Evolutionary conservation across 2,797 vertebrate genomes (phyloP), one percentile per base, ranked within the genome.

Genomic region (Epinephelus awoara): DNA sequence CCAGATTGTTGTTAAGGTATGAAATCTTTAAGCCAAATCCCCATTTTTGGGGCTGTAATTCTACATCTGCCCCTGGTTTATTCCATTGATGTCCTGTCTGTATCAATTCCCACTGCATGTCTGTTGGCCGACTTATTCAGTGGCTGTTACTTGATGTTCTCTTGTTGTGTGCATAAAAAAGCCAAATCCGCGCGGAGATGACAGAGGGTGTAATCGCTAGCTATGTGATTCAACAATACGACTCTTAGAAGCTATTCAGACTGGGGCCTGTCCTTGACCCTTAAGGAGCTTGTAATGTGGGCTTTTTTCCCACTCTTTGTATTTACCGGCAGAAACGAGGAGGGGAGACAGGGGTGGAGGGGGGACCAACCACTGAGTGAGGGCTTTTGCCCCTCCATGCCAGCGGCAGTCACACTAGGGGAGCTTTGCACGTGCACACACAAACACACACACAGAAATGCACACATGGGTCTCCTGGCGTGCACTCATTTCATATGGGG

Each of bases 221-320:
- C 95, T 94, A 91, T 96, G 95, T 96, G 95, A 95, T 93, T 93
- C 88, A 93, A 96, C 95, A 96, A 96, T 94, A 87, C 88, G 49
- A 87, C 90, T 94, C 94, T 96, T 92, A 94, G 93, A 95, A 93
- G 91, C 95, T 79, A 90, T 96, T 95, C 93, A 95, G 83, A 84
- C 88, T 69, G 84, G 87, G 93, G 91, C 91, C 92, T 96, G 95
- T 96, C 94, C 95, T 95, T 96, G 95, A 96, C 95, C 95, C 95
- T 95, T 95, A 95, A 96, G 95, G 95, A 95, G 95, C 95, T 96
- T 95, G 95, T 96, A 96, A 95, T 95, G 93, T 94, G 94, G 93
- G 90, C 92, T 94, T 93, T 94, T 93, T 93, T 83, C 87, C 88
- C 90, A 84, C 91, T 93, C 92, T 93, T 95, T 96, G 94, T 96